Evolutionary conservation across 2,797 vertebrate species (phyloP), one percentile per base, ranked within the genome.

Genomic region (Schizopygopsis pylzovi): DNA sequence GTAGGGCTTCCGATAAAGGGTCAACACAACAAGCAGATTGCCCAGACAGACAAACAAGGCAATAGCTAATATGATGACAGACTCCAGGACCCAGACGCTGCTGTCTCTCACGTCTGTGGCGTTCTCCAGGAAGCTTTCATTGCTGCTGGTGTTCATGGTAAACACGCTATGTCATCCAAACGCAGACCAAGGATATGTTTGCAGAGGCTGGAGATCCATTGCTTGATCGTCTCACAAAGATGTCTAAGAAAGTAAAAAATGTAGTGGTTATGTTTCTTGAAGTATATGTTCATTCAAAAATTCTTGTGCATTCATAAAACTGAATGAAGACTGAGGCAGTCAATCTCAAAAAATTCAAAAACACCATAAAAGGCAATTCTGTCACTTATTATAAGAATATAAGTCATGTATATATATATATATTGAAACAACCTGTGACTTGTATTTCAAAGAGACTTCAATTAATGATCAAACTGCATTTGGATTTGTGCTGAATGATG

Each of bases 21-120:
- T 99, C 95, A 99, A 96, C 82, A 99, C 98, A 72, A 99, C 49
- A 9, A 79, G 33, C n/a, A 79, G 92, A 94, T 99, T 99, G 87
- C 98, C 98, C 93, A 99, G 91, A 91, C 97, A 98, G 91, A 98
- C 96, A 1, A 97, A 94, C 65, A 98, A 92, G 3, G 97, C 95
- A 89, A 99, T 98, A 93, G 96, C 87, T 1, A 98, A 94, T 41
- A 99, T 97, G 89, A 96, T 95, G 61, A 97, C 87, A 0, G 97
- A 96, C 92, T 99, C 97, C 0, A 97, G 89, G 75, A 96, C 92
- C 22, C 94, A 91, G 83, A 92, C 83, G 0, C 93, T 95, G 2
- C 93, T 93, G 0, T 92, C 33, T 47, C 10, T 22, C 20, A 61
- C 3, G 11, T 82, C 65, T 78, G 80, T 86, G 56, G 59, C 2